Conservation (phyloP, 2,113 vertebrate species). For the Oryzias curvinotus region DNA sequence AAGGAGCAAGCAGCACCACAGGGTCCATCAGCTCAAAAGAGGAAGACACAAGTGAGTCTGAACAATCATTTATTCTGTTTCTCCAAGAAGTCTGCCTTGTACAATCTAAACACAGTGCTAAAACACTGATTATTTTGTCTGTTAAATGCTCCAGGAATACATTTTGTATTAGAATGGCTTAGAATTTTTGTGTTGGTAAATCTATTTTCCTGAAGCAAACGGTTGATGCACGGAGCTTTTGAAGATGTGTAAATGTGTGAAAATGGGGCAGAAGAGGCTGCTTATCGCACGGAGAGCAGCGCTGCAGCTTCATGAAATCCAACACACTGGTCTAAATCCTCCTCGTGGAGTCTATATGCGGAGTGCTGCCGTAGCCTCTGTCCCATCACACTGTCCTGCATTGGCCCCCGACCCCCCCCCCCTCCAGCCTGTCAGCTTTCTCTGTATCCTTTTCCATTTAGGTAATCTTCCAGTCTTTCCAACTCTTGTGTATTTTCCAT, state of each 20-base stretch:
- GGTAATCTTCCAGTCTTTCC: conserved; percentile 36
- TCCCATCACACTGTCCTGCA: conserved; percentile 33
- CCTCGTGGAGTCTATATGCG: conserved; percentile 39
- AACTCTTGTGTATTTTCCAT: conserved; percentile 7
- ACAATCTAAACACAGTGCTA: no score
- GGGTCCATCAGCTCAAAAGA: conserved; percentile 72
- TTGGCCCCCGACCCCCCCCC: conserved; percentile 18
- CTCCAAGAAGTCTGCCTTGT: not conserved
- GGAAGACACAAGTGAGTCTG: conserved; percentile 83
- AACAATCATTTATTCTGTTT: not conserved
- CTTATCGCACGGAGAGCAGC: conserved; percentile 60
- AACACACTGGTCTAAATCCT: conserved; percentile 23
- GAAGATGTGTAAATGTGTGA: conserved; percentile 48
- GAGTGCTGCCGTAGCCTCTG: conserved; percentile 27
- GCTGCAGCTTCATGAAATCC: conserved; percentile 47
- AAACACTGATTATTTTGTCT: no score
- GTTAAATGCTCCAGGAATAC: no score
- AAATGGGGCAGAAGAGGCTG: conserved; percentile 24
- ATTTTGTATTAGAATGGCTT: not conserved
- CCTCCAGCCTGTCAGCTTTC: not conserved
- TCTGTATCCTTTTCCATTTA: conserved; percentile 1
- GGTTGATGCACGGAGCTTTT: conserved; percentile 32
- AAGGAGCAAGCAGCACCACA: conserved; percentile 66
- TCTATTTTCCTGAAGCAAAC: conserved; percentile 17
- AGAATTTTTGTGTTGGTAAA: conserved; percentile 17